These are phyloP conservation scores for Petromus typicus DNA, from an alignment of 2,113 vertebrate genomes.

Conservation along the genomic window DNA sequence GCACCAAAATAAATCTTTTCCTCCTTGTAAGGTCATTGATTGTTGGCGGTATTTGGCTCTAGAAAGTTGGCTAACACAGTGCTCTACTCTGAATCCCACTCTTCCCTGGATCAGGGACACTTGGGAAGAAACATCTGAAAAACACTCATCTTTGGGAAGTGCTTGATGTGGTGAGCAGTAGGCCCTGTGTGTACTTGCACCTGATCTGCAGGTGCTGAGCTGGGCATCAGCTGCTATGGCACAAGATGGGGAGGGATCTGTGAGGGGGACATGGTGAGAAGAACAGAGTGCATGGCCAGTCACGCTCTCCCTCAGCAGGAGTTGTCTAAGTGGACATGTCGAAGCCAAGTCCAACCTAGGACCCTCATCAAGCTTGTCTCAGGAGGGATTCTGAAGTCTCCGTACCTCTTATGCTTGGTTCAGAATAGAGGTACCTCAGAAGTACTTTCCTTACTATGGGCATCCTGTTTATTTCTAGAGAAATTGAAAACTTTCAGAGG, in stretches of 20 bases:
- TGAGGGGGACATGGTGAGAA: fast-evolving
- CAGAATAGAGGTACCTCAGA: conserved; percentile 8
- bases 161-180: no score
- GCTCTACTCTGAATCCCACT: not conserved
- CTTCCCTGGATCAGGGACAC: not conserved
- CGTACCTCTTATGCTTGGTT: not conserved
- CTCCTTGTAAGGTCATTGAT: not conserved
- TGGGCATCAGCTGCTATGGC: fast-evolving
- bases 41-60: not conserved
- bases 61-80: not conserved
- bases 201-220: not conserved
- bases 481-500: not conserved
- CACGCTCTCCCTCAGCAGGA: not conserved
- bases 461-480: not conserved
- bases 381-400: conserved; percentile 12
- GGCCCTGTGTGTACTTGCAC: not conserved
- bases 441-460: conserved; percentile 20
- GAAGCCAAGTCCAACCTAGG: not conserved
- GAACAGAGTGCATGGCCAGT: fast-evolving
- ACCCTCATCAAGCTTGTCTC: not conserved
- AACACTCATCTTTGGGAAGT: not conserved
- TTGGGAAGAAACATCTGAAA: not conserved
- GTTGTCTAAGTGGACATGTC: not conserved
- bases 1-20: not conserved
- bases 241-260: not conserved